Conservation (phyloP, 2,113 vertebrate genomes). For the Scolopax mira region DNA sequence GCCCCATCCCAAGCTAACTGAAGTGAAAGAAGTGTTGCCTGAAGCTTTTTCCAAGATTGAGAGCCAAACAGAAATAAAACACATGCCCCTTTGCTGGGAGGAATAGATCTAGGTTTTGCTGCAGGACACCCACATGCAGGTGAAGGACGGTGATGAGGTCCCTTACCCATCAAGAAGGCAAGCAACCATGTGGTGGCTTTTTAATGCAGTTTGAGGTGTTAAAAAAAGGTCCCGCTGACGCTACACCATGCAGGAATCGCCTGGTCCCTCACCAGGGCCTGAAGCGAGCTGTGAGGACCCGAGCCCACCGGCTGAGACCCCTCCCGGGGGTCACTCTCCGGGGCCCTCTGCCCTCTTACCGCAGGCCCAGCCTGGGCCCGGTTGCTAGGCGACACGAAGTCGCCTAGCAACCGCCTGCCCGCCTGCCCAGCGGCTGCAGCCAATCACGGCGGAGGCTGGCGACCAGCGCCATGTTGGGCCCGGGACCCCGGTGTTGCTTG, state of each 20-base stretch:
- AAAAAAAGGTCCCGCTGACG: neutral
- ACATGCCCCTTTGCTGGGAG: neutral
- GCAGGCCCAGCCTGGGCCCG: neutral
- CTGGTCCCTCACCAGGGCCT: neutral
- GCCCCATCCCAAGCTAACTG: rapidly evolving
- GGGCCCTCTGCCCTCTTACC: rapidly evolving
- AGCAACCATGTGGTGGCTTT: neutral
- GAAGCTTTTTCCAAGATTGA: neutral
- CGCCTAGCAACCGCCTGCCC: neutral
- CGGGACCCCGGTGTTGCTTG: rapidly evolving
- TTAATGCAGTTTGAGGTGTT: neutral
- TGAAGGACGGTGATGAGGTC: neutral
- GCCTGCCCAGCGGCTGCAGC: rapidly evolving
- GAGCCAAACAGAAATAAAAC: neutral
- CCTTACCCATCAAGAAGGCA: neutral
- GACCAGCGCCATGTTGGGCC: neutral
- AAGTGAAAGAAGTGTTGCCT: neutral
- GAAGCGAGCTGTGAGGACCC: neutral
- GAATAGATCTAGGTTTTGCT: neutral
- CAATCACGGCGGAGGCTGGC: neutral
- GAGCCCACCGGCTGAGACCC: rapidly evolving
- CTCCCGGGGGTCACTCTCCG: rapidly evolving
- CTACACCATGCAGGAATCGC: rapidly evolving
- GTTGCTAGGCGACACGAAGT: neutral
- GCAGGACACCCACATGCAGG: rapidly evolving